These are phyloP conservation scores for Leptopilina clavipes DNA, from an alignment of 1,140 invertebrate species.

Conservation along the genomic window DNA sequence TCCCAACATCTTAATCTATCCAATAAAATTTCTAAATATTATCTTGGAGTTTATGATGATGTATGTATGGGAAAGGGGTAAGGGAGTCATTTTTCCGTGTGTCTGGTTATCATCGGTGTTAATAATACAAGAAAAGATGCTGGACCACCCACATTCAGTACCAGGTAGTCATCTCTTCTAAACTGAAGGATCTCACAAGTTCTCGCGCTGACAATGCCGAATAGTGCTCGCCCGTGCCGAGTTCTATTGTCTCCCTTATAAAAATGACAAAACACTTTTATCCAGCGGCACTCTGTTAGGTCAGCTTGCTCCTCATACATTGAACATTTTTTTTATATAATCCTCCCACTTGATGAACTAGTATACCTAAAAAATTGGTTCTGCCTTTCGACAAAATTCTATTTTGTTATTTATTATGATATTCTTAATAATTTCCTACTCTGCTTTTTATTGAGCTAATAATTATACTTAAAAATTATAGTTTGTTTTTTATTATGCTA, in stretches of 20 bases:
- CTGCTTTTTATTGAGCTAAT: too few relatives aligned
- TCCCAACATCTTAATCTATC: too few relatives aligned
- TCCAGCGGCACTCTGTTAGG: constrained; percentile 41
- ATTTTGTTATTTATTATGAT: too few relatives aligned
- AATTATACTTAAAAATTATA: too few relatives aligned
- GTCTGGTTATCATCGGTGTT: constrained; percentile 29
- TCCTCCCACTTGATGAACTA: constrained; percentile 43
- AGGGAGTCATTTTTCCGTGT: background rate
- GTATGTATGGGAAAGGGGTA: background rate
- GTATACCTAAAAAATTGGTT: too few relatives aligned
- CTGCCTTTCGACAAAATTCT: too few relatives aligned
- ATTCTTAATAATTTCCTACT: too few relatives aligned
- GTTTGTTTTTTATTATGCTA: too few relatives aligned
- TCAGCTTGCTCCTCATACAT: background rate
- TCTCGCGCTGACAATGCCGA: constrained; percentile 13
- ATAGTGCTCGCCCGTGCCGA: constrained; percentile 10
- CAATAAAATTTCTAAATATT: too few relatives aligned
- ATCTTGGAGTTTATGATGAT: too few relatives aligned
- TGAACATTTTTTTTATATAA: constrained; percentile 37
- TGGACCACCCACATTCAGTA: constrained; percentile 22
- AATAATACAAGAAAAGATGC: constrained; percentile 27
- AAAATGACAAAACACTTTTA: constrained; percentile 63
- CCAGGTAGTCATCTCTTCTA: constrained; percentile 24
- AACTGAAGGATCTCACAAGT: constrained; percentile 30
- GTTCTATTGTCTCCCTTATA: constrained; percentile 43